These are phyloP conservation scores for Lithobius niger DNA, from an alignment of 1,140 invertebrate species.

Conservation along the genomic window DNA sequence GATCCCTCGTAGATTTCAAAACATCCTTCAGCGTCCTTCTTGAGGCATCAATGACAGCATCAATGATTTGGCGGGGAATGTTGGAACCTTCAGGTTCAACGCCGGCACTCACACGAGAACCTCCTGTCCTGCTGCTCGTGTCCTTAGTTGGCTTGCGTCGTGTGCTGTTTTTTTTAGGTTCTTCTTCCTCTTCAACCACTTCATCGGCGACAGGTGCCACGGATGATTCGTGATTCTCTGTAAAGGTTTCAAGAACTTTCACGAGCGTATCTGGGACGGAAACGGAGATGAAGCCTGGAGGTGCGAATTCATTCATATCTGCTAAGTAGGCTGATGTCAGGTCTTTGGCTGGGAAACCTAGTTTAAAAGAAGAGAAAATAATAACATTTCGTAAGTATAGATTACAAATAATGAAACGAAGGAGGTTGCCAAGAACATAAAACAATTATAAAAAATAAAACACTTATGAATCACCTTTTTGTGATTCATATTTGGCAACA, in stretches of 20 bases:
- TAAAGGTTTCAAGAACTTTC: not conserved
- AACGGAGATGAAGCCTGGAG: not conserved
- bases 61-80: not conserved
- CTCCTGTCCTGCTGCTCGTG: not conserved
- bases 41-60: not conserved
- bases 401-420: not conserved
- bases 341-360: not conserved
- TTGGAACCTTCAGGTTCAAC: not conserved
- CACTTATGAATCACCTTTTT: too few relatives aligned
- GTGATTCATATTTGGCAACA: too few relatives aligned
- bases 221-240: not conserved
- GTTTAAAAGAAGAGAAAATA: not conserved
- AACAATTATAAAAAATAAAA: too few relatives aligned
- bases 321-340: slow-evolving; percentile 6
- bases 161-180: not conserved
- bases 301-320: not conserved
- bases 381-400: not conserved
- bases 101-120: not conserved
- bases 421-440: too few relatives aligned
- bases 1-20: not conserved
- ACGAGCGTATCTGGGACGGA: slow-evolving; percentile 2
- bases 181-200: not conserved
- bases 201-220: not conserved
- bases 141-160: not conserved
- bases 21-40: not conserved